A percentile compares a stretch with the other conserved stretches of the same genome.
phyloP scores from a whole-genome alignment of 2,888 invertebrate species.

The Phymatocera aterrima region DNA sequence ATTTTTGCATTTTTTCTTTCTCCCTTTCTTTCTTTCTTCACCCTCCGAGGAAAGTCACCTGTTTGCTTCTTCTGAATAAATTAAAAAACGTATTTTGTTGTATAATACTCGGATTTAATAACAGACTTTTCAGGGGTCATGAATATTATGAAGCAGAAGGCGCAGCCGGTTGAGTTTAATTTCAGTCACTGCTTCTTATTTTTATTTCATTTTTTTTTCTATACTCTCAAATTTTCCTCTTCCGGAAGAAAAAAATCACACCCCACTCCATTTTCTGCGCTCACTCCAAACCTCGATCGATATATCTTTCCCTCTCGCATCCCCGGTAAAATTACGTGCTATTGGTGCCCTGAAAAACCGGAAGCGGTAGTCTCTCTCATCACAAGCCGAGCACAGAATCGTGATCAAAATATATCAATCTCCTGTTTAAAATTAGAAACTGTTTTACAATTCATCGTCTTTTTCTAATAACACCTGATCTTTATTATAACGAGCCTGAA shows the following conservation, averaged over 20 bases:
- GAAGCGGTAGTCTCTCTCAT: slow-evolving; percentile 1
- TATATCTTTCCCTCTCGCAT: slow-evolving; percentile 4
- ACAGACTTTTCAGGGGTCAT: slow-evolving; percentile 57
- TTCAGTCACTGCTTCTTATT: slow-evolving; percentile 50
- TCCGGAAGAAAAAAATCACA: slow-evolving; percentile 19
- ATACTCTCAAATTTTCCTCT: slow-evolving; percentile 3
- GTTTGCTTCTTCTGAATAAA: slow-evolving; percentile 34
- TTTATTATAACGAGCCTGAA: background rate
- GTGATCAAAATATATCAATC: slow-evolving; percentile 9
- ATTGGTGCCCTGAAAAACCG: slow-evolving; percentile 18
- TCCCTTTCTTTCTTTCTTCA: background rate
- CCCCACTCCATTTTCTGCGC: background rate
- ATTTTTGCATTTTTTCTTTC: background rate
- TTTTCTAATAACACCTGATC: background rate
- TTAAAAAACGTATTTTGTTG: slow-evolving; percentile 46
- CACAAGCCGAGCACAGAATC: background rate
- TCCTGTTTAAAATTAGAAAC: slow-evolving; percentile 29
- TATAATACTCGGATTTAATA: slow-evolving; percentile 61
- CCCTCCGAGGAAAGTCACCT: slow-evolving; percentile 16
- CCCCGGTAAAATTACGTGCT: background rate
- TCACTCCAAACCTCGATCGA: background rate
- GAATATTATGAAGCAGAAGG: slow-evolving; percentile 56
- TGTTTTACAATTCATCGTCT: slow-evolving; percentile 56
- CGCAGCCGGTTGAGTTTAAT: slow-evolving; percentile 60
- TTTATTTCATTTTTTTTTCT: background rate